Percentiles rank a stretch among this genome's conserved stretches.
Conservation (phyloP, 2,113 vertebrate species). For the Apodemus speciosus region DNA sequence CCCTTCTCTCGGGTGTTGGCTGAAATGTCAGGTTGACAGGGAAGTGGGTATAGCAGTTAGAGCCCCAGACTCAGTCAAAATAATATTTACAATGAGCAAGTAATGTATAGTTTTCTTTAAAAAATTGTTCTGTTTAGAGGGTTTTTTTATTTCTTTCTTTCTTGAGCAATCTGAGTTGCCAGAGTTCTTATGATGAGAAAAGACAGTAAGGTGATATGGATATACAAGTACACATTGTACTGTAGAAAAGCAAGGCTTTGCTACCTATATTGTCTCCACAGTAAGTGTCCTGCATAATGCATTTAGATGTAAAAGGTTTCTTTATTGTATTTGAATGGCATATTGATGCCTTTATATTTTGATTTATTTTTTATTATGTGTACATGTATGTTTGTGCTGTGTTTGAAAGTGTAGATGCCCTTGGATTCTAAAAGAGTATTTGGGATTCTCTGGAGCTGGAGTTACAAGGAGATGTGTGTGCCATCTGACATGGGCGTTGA, state of each 20-base stretch:
- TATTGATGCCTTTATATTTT: background rate
- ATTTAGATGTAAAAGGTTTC: background rate
- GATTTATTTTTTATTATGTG: background rate
- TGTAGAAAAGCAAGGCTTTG: background rate
- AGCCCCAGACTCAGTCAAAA: background rate
- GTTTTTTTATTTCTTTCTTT: background rate
- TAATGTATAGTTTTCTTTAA: background rate
- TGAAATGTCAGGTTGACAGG: slow-evolving; percentile 23
- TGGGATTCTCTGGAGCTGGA: background rate
- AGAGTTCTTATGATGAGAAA: background rate
- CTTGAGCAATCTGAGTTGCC: background rate
- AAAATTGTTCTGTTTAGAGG: background rate
- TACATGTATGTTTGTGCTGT: background rate
- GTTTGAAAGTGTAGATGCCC: no score
- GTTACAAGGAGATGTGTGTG: background rate
- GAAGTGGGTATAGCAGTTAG: background rate
- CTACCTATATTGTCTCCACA: background rate
- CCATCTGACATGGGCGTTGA: background rate
- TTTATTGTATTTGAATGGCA: background rate
- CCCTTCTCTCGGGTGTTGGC: background rate
- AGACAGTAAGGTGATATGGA: background rate
- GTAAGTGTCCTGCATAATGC: background rate
- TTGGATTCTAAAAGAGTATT: background rate
- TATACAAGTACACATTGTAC: background rate
- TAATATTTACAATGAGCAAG: background rate